Base-by-base conservation (phyloP, 2,113 vertebrate genomes). In the Cathartes aura region DNA sequence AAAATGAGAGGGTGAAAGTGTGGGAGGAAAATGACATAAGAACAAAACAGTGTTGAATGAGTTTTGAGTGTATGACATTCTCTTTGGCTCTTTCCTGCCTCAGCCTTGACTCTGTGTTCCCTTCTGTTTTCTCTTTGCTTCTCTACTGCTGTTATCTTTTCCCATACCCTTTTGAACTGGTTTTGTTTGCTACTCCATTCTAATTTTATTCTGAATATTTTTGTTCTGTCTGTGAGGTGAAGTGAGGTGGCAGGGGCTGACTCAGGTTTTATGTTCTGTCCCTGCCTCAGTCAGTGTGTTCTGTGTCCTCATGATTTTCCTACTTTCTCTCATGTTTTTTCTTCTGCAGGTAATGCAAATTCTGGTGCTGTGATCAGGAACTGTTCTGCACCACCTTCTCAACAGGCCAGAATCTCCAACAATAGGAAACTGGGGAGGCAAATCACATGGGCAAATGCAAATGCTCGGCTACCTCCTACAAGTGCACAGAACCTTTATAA, bases 341-440 rank as follows among this genome's bases (percentile, higher is more conserved):
- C 26, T 92, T 86, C 75, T 75, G 55, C 91, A 98, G 97, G 68
- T 67, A 76, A 59, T 21, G 72, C 58, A 60, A 74, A 80, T 73
- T 59, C 50, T 81, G 78, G 50, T 60, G 55, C 59, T 90, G 73
- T 67, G 30, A 40, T 87, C 29, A 94, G 89, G 85, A 96, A 81
- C 45, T 71, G 18, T 63, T 90, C 90, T 73, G 88, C 75, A 50
- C 52, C 85, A 32, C 71, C 38, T 36, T 36, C 55, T 64, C 89
- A 67, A 29, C 94, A 86, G 42, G 56, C 27, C 58, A 89, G 62
- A 91, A 40, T 53, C 29, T 34, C 71, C 63, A 76, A 4, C 55
- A 32, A 2, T 5, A 55, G 58, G 63, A 89, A 40, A 34, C 29
- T 11, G 23, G 85, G 66, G 17, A 95, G 84, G 73, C 93, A 89